Conservation (phyloP, 1,140 invertebrate genomes). For the Cherax quadricarinatus region DNA sequence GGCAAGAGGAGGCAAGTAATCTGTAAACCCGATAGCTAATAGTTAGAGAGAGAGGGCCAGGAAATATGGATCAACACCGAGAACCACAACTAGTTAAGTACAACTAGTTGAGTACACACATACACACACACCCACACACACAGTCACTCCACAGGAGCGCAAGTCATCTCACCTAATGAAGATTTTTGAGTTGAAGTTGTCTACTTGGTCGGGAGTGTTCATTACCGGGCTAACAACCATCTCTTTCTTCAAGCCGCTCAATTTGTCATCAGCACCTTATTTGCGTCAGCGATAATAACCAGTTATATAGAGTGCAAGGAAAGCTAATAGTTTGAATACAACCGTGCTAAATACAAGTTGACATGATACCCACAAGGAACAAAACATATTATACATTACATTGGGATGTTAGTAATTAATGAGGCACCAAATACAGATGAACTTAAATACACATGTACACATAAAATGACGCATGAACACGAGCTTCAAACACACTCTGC, state of each 20-base stretch:
- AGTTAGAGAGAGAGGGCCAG: too few species aligned
- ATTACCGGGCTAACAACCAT: slow-evolving; percentile 27
- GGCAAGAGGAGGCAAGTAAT: too few species aligned
- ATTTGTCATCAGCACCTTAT: slow-evolving; percentile 32
- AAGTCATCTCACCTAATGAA: slow-evolving; percentile 46
- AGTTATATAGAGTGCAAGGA: slow-evolving; percentile 1
- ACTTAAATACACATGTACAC: too few species aligned
- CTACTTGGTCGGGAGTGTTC: slow-evolving; percentile 21
- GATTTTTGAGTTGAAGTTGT: slow-evolving; percentile 34
- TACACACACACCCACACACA: not conserved
- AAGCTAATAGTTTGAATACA: not conserved
- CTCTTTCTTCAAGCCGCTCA: slow-evolving; percentile 36
- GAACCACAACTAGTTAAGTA: too few species aligned
- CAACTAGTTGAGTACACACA: not conserved
- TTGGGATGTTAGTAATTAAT: too few species aligned
- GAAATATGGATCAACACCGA: too few species aligned
- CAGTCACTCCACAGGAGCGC: slow-evolving; percentile 3
- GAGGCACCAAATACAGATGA: too few species aligned
- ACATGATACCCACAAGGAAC: not conserved
- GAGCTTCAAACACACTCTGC: too few species aligned
- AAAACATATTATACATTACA: not conserved
- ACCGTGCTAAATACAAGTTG: not conserved
- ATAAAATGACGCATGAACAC: too few species aligned
- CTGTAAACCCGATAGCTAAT: too few species aligned
- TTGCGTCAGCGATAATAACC: slow-evolving; percentile 8